Evolutionary conservation across 2,797 vertebrate species (phyloP), one percentile per base, ranked within the genome.

Genomic region (Synanceia verrucosa): DNA sequence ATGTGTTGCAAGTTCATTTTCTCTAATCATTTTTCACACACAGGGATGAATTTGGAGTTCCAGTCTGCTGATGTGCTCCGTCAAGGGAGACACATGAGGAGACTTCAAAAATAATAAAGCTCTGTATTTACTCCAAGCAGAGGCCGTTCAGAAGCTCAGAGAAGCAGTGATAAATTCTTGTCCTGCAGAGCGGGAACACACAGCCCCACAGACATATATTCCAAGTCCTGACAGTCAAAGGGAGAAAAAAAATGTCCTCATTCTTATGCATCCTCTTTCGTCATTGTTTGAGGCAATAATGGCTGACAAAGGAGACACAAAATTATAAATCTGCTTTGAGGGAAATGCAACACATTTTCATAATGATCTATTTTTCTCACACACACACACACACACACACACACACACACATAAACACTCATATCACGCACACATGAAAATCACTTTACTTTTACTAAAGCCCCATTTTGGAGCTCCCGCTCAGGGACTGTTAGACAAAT

Each of bases 311-410:
- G 53, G 71, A 63, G 60, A 82, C 68, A 61, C 57, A 70, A 24
- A 86, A 88, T 87, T 85, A 88, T 84, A 89, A 88, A 92, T 88
- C 77, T 76, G 77, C 85, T 85, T 50, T 26, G 62, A 84, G 79
- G 78, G 63, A 80, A 88, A 80, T 71, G 83, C 82, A 75, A 87
- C 71, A 85, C 82, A 85, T 86, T 90, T 87, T 88, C 83, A 85
- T 88, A 90, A 88, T 86, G 84, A 88, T 83, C 70, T 56, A 82
- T 88, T 85, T 89, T 84, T 69, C 21, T 34, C 74, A 41, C 37
- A 61, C 14, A 33, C 4, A 48, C 48, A 72, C 8, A 70, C 48
- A 74, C 73, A 47, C 60, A 52, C 12, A 0, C 74, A 41, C 37
- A 61, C 14, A 33, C 4, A 48, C 48, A 72, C 8, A 70, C 48